Evolutionary conservation across 2,888 invertebrate genomes (phyloP).

Genomic region (Ochropleura plecta): DNA sequence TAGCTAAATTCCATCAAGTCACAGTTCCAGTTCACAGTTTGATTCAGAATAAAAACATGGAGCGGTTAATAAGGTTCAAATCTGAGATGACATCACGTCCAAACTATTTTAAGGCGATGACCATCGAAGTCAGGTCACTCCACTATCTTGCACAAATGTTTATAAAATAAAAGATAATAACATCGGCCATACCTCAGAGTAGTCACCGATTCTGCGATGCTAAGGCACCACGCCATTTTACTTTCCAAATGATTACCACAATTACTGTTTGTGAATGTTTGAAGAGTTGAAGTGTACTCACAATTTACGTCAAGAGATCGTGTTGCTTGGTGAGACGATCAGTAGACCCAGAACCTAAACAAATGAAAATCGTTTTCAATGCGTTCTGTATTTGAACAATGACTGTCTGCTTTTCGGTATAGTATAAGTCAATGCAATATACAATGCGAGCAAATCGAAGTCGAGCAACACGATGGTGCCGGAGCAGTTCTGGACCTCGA

Average conservation of each 20-base stretch:
- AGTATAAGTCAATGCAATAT: too few relatives aligned
- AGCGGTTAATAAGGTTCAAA: not conserved
- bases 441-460: too few relatives aligned
- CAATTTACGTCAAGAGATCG: constrained; percentile 30
- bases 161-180: constrained; percentile 49
- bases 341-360: not conserved
- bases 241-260: constrained; percentile 65
- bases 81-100: constrained; percentile 17
- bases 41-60: not conserved
- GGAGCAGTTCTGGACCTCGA: too few relatives aligned
- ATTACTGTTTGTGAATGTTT: constrained; percentile 50
- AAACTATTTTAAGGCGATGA: constrained; percentile 31
- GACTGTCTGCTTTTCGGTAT: not conserved
- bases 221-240: constrained; percentile 32
- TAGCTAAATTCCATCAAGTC: not conserved
- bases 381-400: not conserved
- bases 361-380: not conserved
- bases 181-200: constrained; percentile 18
- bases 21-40: not conserved
- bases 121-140: constrained; percentile 15
- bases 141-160: constrained; percentile 41
- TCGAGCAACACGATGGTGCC: too few relatives aligned
- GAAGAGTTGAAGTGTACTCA: constrained; percentile 23
- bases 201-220: constrained; percentile 20
- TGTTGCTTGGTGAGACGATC: not conserved